Base-by-base conservation (phyloP, 2,888 invertebrate species). In the Poecilus cupreus region DNA sequence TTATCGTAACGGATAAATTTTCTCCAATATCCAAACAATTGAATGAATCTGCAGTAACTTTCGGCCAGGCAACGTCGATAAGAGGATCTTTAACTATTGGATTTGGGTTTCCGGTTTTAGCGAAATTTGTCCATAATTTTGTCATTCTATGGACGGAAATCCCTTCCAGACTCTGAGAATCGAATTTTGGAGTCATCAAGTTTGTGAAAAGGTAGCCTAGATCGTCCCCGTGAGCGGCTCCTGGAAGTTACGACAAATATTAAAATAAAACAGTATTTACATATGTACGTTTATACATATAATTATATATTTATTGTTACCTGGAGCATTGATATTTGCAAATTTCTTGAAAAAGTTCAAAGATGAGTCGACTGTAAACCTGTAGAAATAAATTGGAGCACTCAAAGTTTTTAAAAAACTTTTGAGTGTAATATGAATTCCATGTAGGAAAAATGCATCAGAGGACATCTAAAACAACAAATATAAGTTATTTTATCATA, bases 91-190 rank as follows among this genome's bases (percentile, higher is more conserved):
- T 57, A 24, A 83, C 80, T 2, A n/a, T 24, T 0, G 84, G 82
- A 76, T 84, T 85, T 26, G 86, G 86, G 82, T 85, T 83, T 32
- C 86, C 86, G 20, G 83, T 83, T 54, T 83, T 84, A 4, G 86
- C 87, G 83, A 87, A 87, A 81, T 83, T 86, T 8, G 86, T 84
- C 87, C 87, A 87, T 8, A 85, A 80, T 82, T 84, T 86, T 0
- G 83, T 83, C 74, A 87, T 82, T 51, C 85, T 83, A 11, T 80
- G 74, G 5, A 85, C 76, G 10, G 84, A 82, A 37, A 83, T 82
- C 6, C 83, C 84, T 83, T 86, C 86, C 11, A 83, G 11, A 51
- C 83, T 83, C 3, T 81, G 75, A 8, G 83, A 60, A 0, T 82
- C 82, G 5, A 84, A 83, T 39, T 70, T 54, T 10, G 85, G 84